phyloP scores from a whole-genome alignment of 23 tunicate species.

The Halocynthia aurantium region DNA sequence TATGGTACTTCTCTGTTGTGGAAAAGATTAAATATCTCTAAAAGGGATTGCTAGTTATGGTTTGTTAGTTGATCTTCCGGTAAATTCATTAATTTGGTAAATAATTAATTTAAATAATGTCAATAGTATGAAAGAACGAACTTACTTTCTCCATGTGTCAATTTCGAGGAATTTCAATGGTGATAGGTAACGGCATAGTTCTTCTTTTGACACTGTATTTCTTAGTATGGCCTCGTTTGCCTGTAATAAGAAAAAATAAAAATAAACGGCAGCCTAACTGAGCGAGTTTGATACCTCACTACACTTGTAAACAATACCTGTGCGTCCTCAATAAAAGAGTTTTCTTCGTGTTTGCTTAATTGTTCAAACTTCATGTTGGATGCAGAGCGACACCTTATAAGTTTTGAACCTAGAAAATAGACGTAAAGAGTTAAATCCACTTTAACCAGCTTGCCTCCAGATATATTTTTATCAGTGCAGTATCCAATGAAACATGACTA shows the following conservation, averaged over 20 bases:
- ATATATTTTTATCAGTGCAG: no score
- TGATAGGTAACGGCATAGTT: conserved; percentile 57
- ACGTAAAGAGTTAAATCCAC: background rate
- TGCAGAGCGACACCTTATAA: conserved; percentile 2
- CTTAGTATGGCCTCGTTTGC: conserved; percentile 78
- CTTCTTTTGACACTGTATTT: conserved; percentile 82
- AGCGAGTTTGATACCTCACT: background rate
- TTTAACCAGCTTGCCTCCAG: no score
- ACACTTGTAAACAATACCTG: conserved; percentile 26
- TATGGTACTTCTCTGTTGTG: conserved; percentile 64
- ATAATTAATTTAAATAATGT: background rate
- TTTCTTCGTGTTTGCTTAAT: conserved; percentile 72
- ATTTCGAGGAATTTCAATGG: conserved; percentile 80
- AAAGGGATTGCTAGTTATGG: no score
- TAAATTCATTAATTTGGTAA: background rate
- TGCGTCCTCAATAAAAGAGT: conserved; percentile 58
- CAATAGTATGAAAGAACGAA: background rate
- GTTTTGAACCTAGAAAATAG: conserved; percentile 18
- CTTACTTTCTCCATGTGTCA: conserved; percentile 77
- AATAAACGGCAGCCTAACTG: background rate
- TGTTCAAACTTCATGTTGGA: conserved; percentile 69
- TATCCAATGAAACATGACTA: no score
- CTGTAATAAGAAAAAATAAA: conserved; percentile 14
- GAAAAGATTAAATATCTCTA: no score
- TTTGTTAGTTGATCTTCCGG: no score